Base-by-base conservation (phyloP, 2,888 invertebrate genomes). In the Heliconius cydno region DNA sequence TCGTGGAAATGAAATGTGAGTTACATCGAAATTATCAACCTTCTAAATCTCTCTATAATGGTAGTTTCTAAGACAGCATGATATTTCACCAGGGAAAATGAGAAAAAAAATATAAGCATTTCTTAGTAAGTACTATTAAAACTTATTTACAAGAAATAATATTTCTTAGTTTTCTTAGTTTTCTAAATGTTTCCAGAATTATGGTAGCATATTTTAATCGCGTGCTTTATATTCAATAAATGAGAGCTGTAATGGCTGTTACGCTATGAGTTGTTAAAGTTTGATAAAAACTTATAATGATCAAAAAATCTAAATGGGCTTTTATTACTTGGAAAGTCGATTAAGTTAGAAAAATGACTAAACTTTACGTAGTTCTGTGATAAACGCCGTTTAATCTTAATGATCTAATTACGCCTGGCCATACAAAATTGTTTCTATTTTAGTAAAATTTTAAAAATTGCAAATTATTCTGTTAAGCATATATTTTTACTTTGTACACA, bases 251-350 rank as follows among this genome's bases (percentile, higher is more conserved):
- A 78, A 68, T 70, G 63, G 57, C 28, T 41, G 65, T 60, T 74
- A 68, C 52, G 76, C 77, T 81, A 73, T 79, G 66, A 79, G 70
- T 71, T 65, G 65, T 76, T 79, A 63, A 60, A 79, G 74, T 77
- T 67, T 70, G 57, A 57, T 52, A 76, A 75, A 76, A 81, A 76
- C 80, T 68, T 79, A 41, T 75, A 75, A 75, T 79, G 70, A 57
- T 57, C 73, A 52, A 76, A 80, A 80, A 73, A 76, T 78, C 76
- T 78, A 72, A 65, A 75, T 80, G 81, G 70, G 15, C 52, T 68
- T 57, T 82, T 80, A 80, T 79, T 77, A 77, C 81, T 82, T 82
- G 57, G 76, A 71, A 78, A 80, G 76, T 77, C 81, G 80, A 81
- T 81, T 80, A 74, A 73, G 57, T 76, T 76, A 73, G 78, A 80